A percentile compares a stretch with the other conserved stretches of the same genome.
Conservation (phyloP, 2,888 invertebrate species). For the Drosophila melanosoma region DNA sequence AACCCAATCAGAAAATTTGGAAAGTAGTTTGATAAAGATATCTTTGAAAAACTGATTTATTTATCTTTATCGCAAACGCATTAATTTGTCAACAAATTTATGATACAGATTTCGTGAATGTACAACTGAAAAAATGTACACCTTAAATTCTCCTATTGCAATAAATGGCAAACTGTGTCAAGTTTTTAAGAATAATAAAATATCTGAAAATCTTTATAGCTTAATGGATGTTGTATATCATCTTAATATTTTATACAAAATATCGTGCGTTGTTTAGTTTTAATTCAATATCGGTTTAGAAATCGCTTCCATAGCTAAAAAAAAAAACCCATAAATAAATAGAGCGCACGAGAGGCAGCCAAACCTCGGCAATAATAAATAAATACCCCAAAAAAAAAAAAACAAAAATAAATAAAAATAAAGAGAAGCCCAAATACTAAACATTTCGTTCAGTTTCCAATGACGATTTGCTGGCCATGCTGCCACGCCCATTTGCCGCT, state of each 20-base stretch:
- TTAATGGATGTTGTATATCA: conserved; percentile 34
- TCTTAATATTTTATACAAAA: conserved; percentile 39
- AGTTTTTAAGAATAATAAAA: conserved; percentile 1
- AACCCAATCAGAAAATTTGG: not conserved
- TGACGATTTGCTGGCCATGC: conserved; percentile 66
- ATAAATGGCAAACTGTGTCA: conserved; percentile 5
- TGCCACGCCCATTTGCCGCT: conserved; percentile 44
- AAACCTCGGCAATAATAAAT: conserved; percentile 63
- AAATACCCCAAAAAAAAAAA: conserved; percentile 46
- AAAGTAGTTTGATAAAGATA: not conserved
- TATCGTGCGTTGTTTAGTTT: conserved; percentile 25
- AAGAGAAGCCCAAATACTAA: conserved; percentile 66
- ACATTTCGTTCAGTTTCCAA: conserved; percentile 79
- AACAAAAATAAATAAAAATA: conserved; percentile 21
- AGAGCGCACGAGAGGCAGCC: conserved; percentile 13
- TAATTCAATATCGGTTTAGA: conserved; percentile 39
- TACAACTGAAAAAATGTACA: not conserved
- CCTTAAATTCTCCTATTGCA: not conserved
- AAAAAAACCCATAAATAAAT: conserved; percentile 50
- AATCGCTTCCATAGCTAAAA: conserved; percentile 19
- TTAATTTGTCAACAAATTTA: not conserved
- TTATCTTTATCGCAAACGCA: not conserved
- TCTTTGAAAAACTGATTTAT: not conserved
- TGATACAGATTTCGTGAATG: not conserved
- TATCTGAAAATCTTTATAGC: conserved; percentile 10